These are phyloP conservation scores for Megalops atlanticus DNA, from an alignment of 2,113 vertebrate genomes.

Conservation along the genomic window DNA sequence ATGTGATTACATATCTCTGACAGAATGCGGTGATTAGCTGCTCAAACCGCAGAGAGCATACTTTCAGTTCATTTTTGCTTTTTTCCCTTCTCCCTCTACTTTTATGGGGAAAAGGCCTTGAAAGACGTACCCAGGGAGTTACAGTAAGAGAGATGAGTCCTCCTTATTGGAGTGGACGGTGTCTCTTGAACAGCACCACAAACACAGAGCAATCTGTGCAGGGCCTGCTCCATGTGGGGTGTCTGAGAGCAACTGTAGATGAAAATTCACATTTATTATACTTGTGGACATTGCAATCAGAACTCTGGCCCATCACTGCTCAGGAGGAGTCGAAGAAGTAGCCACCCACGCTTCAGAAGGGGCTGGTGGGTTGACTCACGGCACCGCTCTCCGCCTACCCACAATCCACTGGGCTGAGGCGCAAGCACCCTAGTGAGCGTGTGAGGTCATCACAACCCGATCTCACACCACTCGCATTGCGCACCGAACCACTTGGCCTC, in stretches of 20 bases:
- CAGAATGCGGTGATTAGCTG: conserved; percentile 66
- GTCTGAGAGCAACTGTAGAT: conserved; percentile 8
- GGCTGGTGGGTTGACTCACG: neutral
- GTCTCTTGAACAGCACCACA: conserved; percentile 8
- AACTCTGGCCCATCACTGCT: neutral
- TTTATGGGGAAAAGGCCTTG: conserved; percentile 21
- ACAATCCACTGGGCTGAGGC: conserved; percentile 6
- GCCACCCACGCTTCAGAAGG: neutral
- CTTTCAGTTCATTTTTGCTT: conserved; percentile 27
- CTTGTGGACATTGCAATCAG: no score
- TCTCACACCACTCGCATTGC: neutral
- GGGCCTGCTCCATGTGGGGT: neutral
- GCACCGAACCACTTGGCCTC: neutral
- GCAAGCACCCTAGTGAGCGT: no score
- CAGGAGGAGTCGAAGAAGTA: neutral
- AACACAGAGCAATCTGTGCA: neutral
- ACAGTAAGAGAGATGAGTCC: conserved; percentile 19
- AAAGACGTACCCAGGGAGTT: conserved; percentile 37
- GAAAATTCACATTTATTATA: neutral
- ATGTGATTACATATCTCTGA: conserved; percentile 68
- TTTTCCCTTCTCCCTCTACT: conserved; percentile 37
- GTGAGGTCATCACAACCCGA: no score
- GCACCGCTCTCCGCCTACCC: neutral
- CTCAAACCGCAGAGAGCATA: conserved; percentile 51
- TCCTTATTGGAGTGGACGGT: conserved; percentile 38